Percentiles rank a stretch among this genome's conserved stretches.
phyloP scores from a whole-genome alignment of 2,113 vertebrate genomes.

The Lagenorhynchus albirostris region DNA sequence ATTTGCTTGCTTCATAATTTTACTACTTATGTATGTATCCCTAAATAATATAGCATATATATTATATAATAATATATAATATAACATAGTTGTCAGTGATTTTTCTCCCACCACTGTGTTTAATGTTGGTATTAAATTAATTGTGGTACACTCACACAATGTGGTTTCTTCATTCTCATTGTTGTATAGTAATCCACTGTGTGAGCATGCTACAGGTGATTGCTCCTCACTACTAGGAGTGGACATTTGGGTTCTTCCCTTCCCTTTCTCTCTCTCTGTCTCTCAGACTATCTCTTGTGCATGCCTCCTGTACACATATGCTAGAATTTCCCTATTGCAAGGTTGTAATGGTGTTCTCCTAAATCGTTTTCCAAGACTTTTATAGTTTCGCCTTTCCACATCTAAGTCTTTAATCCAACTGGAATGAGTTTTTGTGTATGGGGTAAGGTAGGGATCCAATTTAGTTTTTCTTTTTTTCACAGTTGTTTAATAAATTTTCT shows the following conservation, averaged over 20 bases:
- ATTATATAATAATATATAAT: neutral
- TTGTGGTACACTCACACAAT: neutral
- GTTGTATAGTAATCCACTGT: neutral
- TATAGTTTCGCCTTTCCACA: neutral
- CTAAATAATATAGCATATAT: neutral
- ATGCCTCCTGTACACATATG: neutral
- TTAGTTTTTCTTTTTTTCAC: neutral
- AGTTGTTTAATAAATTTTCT: slow-evolving; percentile 11
- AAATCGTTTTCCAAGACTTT: neutral
- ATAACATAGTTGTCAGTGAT: neutral
- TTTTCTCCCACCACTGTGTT: neutral
- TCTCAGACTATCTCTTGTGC: neutral
- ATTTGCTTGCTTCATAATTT: slow-evolving; percentile 2
- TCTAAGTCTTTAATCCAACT: neutral
- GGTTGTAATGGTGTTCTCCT: neutral
- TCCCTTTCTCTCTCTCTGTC: neutral
- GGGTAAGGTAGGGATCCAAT: neutral
- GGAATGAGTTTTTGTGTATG: neutral
- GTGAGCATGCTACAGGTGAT: neutral
- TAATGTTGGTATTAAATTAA: neutral
- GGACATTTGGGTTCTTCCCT: neutral
- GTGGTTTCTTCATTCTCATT: neutral
- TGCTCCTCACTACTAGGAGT: neutral
- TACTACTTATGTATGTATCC: neutral
- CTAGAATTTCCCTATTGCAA: neutral